Conservation (phyloP, 2,797 vertebrate species). For the Anniella stebbinsi region DNA sequence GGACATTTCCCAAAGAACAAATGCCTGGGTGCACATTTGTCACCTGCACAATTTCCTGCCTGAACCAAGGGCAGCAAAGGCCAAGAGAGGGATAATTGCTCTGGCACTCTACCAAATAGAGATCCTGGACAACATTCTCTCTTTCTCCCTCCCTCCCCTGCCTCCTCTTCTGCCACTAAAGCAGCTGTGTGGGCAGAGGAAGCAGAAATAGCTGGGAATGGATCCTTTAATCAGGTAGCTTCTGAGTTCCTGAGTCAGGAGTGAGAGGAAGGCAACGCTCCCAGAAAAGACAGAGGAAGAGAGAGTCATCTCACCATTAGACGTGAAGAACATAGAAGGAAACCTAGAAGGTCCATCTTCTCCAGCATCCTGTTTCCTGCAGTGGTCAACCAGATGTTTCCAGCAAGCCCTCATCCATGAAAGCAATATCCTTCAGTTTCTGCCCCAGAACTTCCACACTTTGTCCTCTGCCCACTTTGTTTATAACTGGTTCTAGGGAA, state of each 20-base stretch:
- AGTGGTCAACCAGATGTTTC: not conserved
- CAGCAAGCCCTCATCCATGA: not conserved
- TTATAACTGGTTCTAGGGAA: no score
- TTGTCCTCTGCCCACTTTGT: no score
- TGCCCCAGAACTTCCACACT: not conserved
- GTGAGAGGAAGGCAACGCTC: not conserved
- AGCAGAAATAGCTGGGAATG: not conserved
- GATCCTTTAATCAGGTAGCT: not conserved
- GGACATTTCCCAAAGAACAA: constrained; percentile 5
- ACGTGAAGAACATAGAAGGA: not conserved
- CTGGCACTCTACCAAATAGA: constrained; percentile 14
- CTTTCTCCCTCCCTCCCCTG: not conserved
- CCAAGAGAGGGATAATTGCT: constrained; percentile 12
- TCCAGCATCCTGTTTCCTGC: not conserved
- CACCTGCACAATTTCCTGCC: constrained; percentile 26
- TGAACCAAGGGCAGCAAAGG: not conserved
- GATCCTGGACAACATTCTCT: constrained; percentile 3
- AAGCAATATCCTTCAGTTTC: not conserved
- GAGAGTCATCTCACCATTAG: not conserved
- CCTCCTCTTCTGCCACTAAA: not conserved
- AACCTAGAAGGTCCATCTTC: not conserved
- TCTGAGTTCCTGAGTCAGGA: not conserved
- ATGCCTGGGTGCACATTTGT: constrained; percentile 17
- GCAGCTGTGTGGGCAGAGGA: not conserved
- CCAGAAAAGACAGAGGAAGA: not conserved